phyloP scores from a whole-genome alignment of 1,140 invertebrate genomes.

The Nebria ingens region DNA sequence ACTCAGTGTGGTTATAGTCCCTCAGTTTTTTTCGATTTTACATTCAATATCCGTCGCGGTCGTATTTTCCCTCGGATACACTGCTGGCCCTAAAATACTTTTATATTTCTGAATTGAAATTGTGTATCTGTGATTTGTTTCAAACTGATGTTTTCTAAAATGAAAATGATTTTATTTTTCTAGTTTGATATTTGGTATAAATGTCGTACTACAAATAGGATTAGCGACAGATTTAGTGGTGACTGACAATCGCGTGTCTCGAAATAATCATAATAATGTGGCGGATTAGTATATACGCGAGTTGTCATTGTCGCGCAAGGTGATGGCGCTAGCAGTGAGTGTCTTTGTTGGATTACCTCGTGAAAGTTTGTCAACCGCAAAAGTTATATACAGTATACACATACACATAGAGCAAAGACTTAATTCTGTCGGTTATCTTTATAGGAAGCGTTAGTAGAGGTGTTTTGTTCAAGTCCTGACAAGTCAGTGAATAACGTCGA shows the following conservation, averaged over 20 bases:
- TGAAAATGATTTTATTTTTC: no score
- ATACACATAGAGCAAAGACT: neutral
- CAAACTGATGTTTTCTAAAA: no score
- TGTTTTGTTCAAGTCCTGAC: conserved; percentile 2
- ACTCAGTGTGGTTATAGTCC: neutral
- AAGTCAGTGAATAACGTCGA: neutral
- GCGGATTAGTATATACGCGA: neutral
- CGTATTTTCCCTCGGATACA: neutral
- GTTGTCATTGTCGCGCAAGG: conserved; percentile 6
- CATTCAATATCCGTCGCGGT: neutral
- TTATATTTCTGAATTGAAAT: neutral
- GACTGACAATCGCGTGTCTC: no score
- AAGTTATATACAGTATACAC: neutral
- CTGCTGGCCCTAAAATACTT: neutral
- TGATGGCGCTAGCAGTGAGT: neutral
- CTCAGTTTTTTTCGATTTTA: neutral
- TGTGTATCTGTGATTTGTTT: neutral
- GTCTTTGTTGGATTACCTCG: conserved; percentile 6
- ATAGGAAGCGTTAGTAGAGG: neutral
- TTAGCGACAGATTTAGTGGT: no score
- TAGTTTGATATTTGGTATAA: no score
- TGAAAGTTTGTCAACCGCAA: conserved; percentile 6
- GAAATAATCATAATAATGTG: no score
- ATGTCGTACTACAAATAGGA: no score
- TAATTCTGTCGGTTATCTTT: conserved; percentile 2